Percentiles rank a stretch among this genome's conserved stretches.
These are phyloP conservation scores for Acrocephalus scirpaceus DNA, from an alignment of 2,797 vertebrate species.

Conservation along the genomic window DNA sequence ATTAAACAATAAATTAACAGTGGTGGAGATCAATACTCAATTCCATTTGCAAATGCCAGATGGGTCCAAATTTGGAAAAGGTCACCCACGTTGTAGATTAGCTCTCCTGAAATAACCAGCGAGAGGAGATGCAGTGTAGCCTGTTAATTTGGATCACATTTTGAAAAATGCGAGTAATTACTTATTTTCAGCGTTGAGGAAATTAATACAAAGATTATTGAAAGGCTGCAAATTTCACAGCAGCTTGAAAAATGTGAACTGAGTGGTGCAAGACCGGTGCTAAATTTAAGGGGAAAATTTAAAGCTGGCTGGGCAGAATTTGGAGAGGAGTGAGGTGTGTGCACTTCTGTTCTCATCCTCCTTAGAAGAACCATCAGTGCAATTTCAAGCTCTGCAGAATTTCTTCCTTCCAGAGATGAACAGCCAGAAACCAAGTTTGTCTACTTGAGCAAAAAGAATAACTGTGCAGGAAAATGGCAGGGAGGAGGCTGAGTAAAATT, in stretches of 20 bases:
- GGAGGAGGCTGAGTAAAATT: neutral
- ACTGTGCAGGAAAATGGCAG: neutral
- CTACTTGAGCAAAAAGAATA: neutral
- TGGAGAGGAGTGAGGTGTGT: neutral
- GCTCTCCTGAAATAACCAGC: slow-evolving; percentile 58
- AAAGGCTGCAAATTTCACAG: slow-evolving; percentile 6
- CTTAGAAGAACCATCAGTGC: neutral
- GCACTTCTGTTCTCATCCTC: neutral
- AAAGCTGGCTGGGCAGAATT: neutral
- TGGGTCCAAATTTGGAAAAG: slow-evolving; percentile 50
- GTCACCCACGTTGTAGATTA: slow-evolving; percentile 45
- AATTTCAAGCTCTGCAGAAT: neutral
- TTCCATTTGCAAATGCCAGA: slow-evolving; percentile 69
- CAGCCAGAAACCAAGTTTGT: neutral
- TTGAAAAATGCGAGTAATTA: slow-evolving; percentile 62
- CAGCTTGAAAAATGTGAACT: slow-evolving; percentile 4
- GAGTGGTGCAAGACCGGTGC: neutral
- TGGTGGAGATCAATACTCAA: slow-evolving; percentile 67
- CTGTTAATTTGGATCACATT: slow-evolving; percentile 32
- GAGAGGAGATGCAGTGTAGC: neutral
- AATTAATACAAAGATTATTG: slow-evolving; percentile 59
- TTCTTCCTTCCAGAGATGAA: neutral
- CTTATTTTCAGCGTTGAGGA: slow-evolving; percentile 31
- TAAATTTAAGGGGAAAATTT: neutral
- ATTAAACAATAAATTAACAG: slow-evolving; percentile 75